Evolutionary conservation across 1,140 invertebrate genomes (phyloP).

Genomic region (Bombus huntii): DNA sequence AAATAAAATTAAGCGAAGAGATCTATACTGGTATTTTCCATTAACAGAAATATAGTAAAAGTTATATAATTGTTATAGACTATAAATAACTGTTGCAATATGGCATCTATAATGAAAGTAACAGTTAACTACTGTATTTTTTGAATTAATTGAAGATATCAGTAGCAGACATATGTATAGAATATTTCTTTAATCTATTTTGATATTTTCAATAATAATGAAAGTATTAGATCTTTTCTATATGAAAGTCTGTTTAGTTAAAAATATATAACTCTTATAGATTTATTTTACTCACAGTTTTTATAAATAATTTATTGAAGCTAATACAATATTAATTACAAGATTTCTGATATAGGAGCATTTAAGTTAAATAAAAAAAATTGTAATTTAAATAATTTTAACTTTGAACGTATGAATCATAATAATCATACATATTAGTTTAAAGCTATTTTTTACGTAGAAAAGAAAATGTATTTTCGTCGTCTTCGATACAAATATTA

Average conservation of each 20-base stretch:
- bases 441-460: slow-evolving; percentile 10
- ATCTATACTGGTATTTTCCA: slow-evolving; percentile 24
- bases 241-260: slow-evolving; percentile 41
- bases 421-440: slow-evolving; percentile 4
- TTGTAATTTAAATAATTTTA: slow-evolving; percentile 35
- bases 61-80: slow-evolving; percentile 41
- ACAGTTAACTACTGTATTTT: slow-evolving; percentile 22
- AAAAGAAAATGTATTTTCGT: slow-evolving; percentile 19
- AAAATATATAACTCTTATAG: slow-evolving; percentile 26
- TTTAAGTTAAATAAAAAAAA: slow-evolving; percentile 4
- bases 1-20: slow-evolving; percentile 17
- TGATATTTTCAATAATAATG: slow-evolving; percentile 27
- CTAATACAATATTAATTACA: slow-evolving; percentile 25
- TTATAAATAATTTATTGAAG: slow-evolving; percentile 40
- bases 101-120: slow-evolving; percentile 23
- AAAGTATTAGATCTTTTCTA: slow-evolving; percentile 39
- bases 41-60: slow-evolving; percentile 30
- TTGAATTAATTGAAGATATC: slow-evolving; percentile 22
- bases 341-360: not conserved
- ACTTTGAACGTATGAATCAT: slow-evolving; percentile 13
- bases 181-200: slow-evolving; percentile 20
- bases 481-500: slow-evolving; percentile 13
- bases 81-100: slow-evolving; percentile 25
- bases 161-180: not conserved
- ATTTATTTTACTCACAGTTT: slow-evolving; percentile 29